Evolutionary conservation across 2,888 invertebrate genomes (phyloP).

Genomic region (Syritta pipiens): DNA sequence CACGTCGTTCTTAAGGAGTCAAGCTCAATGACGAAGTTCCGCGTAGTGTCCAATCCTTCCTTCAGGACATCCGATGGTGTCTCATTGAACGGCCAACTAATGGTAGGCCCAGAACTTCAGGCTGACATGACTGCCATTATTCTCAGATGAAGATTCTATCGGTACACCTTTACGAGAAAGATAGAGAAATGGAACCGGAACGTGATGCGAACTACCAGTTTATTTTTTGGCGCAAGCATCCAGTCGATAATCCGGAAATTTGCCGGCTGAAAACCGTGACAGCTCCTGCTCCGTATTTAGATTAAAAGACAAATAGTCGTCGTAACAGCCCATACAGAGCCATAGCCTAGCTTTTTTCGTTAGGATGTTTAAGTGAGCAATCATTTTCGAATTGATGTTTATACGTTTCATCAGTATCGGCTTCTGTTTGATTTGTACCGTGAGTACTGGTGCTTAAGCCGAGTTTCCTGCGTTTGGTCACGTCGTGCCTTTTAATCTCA

Average conservation of each 20-base stretch:
- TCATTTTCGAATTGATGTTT: too few species aligned
- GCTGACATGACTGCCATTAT: slow-evolving; percentile 3
- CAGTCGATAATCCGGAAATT: neutral
- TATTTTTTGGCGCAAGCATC: neutral
- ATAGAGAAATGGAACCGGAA: slow-evolving; percentile 17
- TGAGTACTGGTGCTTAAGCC: too few species aligned
- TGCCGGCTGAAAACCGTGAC: neutral
- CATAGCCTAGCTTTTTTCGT: too few species aligned
- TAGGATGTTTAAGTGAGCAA: too few species aligned
- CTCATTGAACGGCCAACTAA: neutral
- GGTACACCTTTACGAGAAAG: slow-evolving; percentile 3
- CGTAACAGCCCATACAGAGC: too few species aligned
- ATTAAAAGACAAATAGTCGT: too few species aligned
- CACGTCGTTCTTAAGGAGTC: slow-evolving; percentile 10
- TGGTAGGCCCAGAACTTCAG: neutral
- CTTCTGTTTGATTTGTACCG: too few species aligned
- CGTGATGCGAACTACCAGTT: slow-evolving; percentile 1
- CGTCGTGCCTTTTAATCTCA: too few species aligned
- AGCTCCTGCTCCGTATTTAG: neutral
- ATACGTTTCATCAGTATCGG: too few species aligned
- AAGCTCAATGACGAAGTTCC: slow-evolving; percentile 1
- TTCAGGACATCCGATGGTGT: neutral
- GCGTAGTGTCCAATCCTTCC: neutral
- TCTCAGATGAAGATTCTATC: slow-evolving; percentile 14
- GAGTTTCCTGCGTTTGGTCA: too few species aligned